Evolutionary conservation across 2,888 invertebrate species (phyloP).

Genomic region (Coecobrya sp.): DNA sequence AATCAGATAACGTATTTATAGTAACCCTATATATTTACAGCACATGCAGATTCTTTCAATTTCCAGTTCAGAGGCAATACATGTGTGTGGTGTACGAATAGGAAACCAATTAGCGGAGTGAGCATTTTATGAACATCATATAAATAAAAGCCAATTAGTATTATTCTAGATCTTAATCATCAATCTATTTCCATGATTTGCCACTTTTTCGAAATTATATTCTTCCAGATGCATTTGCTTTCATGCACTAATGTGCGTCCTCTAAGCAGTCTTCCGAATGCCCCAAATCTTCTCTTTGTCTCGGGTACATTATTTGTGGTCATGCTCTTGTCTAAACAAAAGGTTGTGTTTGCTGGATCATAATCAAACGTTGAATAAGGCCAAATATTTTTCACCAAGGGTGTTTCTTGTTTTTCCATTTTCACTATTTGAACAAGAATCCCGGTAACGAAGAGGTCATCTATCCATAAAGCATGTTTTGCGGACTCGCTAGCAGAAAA

Average conservation of each 20-base stretch:
- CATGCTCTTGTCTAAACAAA: slow-evolving; percentile 8
- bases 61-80: too few relatives aligned
- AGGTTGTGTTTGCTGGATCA: slow-evolving; percentile 33
- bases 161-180: too few relatives aligned
- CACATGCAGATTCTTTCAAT: too few relatives aligned
- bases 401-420: neutral
- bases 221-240: slow-evolving; percentile 40
- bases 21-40: neutral
- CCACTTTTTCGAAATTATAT: neutral
- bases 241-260: slow-evolving; percentile 46
- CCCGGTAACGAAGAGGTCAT: slow-evolving; percentile 71
- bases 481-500: slow-evolving; percentile 34
- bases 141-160: too few relatives aligned
- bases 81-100: too few relatives aligned
- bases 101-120: too few relatives aligned
- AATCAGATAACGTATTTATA: neutral
- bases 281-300: slow-evolving; percentile 37
- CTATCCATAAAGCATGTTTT: slow-evolving; percentile 49
- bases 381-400: slow-evolving; percentile 7
- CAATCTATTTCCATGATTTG: neutral
- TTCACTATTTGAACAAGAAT: slow-evolving; percentile 36
- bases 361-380: slow-evolving; percentile 31
- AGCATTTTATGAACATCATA: too few relatives aligned
- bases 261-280: slow-evolving; percentile 48
- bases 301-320: neutral